phyloP scores from a whole-genome alignment of 35 echinoderm and acorn worm species.

The Strongylocentrotus purpuratus region DNA sequence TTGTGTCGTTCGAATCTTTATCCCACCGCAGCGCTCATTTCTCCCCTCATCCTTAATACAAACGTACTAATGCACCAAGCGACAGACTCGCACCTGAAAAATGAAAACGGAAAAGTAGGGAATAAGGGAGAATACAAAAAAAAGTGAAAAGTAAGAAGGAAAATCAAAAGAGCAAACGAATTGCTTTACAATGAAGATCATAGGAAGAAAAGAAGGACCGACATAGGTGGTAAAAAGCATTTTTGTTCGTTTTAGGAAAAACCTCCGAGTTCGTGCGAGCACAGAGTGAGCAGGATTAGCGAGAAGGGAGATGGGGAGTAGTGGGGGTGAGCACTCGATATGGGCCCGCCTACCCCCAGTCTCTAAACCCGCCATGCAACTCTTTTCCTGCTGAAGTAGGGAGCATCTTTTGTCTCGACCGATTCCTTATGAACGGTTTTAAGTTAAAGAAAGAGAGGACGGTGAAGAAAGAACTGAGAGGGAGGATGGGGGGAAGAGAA shows the following conservation, averaged over 20 bases:
- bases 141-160: background rate
- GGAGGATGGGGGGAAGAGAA: background rate
- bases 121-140: background rate
- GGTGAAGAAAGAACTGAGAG: background rate
- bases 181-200: background rate
- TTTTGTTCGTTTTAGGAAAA: background rate
- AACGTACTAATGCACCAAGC: slow-evolving; percentile 24
- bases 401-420: slow-evolving; percentile 26
- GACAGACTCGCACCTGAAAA: slow-evolving; percentile 22
- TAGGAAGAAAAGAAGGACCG: background rate
- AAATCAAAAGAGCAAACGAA: slow-evolving; percentile 41
- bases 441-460: background rate
- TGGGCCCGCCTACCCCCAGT: background rate
- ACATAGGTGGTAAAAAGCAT: background rate
- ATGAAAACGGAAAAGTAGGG: slow-evolving; percentile 3
- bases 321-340: background rate
- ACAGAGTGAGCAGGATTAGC: background rate
- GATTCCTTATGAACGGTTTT: background rate
- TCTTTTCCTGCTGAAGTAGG: background rate
- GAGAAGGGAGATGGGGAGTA: background rate
- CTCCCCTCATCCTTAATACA: slow-evolving; percentile 22
- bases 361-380: background rate
- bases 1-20: background rate
- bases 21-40: background rate
- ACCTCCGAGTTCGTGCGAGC: background rate